Evolutionary conservation across 2,113 vertebrate species (phyloP).

Genomic region (Trachemys scripta): DNA sequence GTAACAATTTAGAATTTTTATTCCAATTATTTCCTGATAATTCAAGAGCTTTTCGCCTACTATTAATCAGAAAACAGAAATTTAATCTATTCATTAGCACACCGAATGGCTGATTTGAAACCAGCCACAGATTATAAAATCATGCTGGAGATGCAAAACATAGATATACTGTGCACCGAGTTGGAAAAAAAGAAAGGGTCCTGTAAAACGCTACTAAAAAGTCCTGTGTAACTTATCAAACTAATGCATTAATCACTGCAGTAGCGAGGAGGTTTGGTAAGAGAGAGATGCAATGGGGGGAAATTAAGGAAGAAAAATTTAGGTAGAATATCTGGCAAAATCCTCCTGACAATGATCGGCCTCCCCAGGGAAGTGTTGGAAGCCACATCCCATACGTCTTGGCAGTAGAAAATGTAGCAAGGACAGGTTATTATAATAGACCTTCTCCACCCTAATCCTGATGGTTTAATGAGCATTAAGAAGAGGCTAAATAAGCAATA

Average conservation of each 20-base stretch:
- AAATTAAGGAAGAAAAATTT: too few species aligned
- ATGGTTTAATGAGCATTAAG: background rate
- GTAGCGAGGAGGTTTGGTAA: too few species aligned
- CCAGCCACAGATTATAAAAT: slow-evolving; percentile 45
- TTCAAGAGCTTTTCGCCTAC: slow-evolving; percentile 45
- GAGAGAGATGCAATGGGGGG: too few species aligned
- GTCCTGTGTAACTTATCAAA: accelerated
- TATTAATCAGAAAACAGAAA: slow-evolving; percentile 57
- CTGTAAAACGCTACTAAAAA: background rate
- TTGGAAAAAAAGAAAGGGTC: background rate
- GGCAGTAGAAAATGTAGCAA: background rate
- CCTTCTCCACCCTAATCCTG: background rate
- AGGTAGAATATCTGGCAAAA: too few species aligned
- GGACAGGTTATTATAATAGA: background rate
- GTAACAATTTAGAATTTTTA: slow-evolving; percentile 72
- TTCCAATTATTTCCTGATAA: slow-evolving; percentile 75
- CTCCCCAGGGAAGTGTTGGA: too few species aligned
- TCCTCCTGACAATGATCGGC: too few species aligned
- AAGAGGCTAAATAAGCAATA: background rate
- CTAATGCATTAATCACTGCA: too few species aligned
- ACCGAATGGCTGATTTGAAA: slow-evolving; percentile 37
- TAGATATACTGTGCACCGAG: background rate
- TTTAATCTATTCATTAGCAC: slow-evolving; percentile 68
- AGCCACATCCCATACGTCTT: too few species aligned
- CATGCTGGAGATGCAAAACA: slow-evolving; percentile 55